These are phyloP conservation scores for Zoroaster sp. DNA, from an alignment of 53 echinoderm and acorn worm genomes.

Conservation along the genomic window DNA sequence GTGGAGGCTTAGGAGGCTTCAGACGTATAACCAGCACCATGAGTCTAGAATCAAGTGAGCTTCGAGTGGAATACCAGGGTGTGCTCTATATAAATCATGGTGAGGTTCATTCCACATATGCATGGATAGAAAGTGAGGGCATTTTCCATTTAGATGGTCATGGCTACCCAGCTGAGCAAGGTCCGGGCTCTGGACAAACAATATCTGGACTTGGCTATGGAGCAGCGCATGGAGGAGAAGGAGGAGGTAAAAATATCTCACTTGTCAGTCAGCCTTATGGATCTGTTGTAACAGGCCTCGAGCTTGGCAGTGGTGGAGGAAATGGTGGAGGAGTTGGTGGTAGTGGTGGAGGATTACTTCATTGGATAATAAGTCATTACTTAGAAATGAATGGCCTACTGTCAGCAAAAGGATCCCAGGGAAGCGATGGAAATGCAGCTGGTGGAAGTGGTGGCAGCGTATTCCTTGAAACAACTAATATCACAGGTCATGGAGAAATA, in stretches of 20 bases:
- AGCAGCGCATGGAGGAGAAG: slow-evolving; percentile 89
- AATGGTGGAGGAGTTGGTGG: slow-evolving; percentile 78
- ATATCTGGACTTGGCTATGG: slow-evolving; percentile 77
- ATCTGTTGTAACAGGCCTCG: slow-evolving; percentile 69
- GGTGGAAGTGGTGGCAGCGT: slow-evolving; percentile 92
- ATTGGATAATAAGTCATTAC: slow-evolving; percentile 84
- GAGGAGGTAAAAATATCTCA: slow-evolving; percentile 68
- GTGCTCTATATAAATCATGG: slow-evolving; percentile 87
- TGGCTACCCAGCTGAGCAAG: slow-evolving; percentile 67
- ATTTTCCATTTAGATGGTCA: slow-evolving; percentile 91
- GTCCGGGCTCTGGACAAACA: slow-evolving; percentile 71
- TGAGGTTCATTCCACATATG: slow-evolving; percentile 81
- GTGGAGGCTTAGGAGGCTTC: slow-evolving; percentile 80
- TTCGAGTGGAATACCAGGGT: slow-evolving; percentile 82
- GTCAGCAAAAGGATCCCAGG: slow-evolving; percentile 66
- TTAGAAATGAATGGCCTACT: slow-evolving; percentile 83
- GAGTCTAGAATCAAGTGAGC: slow-evolving; percentile 81
- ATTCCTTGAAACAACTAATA: slow-evolving; percentile 82
- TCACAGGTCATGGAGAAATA: slow-evolving; percentile 93
- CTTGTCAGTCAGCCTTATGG: slow-evolving; percentile 83
- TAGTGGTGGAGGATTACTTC: slow-evolving; percentile 81
- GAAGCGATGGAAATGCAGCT: slow-evolving; percentile 64
- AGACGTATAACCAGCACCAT: slow-evolving; percentile 59
- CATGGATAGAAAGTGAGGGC: slow-evolving; percentile 89
- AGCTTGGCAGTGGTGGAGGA: slow-evolving; percentile 88